Evolutionary conservation across 2,113 vertebrate species (phyloP), one percentile per base, ranked within the genome.

Genomic region (Pelecanus crispus): DNA sequence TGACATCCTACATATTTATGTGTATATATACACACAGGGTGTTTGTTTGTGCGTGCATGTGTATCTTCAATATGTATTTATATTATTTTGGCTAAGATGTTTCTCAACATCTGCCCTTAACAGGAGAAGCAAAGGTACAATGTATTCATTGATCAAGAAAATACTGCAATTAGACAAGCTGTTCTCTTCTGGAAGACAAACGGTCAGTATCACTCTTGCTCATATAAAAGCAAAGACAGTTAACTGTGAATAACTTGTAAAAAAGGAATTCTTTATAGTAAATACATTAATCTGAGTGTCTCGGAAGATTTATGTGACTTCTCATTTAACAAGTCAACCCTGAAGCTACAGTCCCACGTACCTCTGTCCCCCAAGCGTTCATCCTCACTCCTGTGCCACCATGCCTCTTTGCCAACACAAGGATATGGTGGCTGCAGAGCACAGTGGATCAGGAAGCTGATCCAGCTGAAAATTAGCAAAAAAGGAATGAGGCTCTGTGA

Each of bases 11-110:
- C 9, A 11, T 12, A 58, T 81, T 24, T 72, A 29, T 10, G 6
- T 68, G 9, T 40, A 7, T 15, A 32, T 3, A 79, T 2, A 86
- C 10, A 83, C 15, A 70, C 6, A 10, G 14, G 12, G 15, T 4
- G 24, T 7, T 13, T 19, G 2, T 13, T 15, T n/a, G 25, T 11
- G 6, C 6, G 7, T 2, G 4, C 20, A 10, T 2, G 6, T 67
- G 7, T 19, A 53, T 29, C 40, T 79, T 92, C 44, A 81, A 83
- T 80, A 70, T 11, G 12, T 2, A 42, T n/a, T 52, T 74, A 21
- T 29, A 45, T 53, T 70, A 22, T 68, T 90, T 87, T 59, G n/a
- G 16, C 58, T 42, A 77, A 83, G 38, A 49, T 42, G 26, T 55
- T 78, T 74, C 55, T 49, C 50, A 73, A 38, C 14, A 70, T 44